Base-by-base conservation (phyloP, 2,797 vertebrate species). In the Carapus acus region DNA sequence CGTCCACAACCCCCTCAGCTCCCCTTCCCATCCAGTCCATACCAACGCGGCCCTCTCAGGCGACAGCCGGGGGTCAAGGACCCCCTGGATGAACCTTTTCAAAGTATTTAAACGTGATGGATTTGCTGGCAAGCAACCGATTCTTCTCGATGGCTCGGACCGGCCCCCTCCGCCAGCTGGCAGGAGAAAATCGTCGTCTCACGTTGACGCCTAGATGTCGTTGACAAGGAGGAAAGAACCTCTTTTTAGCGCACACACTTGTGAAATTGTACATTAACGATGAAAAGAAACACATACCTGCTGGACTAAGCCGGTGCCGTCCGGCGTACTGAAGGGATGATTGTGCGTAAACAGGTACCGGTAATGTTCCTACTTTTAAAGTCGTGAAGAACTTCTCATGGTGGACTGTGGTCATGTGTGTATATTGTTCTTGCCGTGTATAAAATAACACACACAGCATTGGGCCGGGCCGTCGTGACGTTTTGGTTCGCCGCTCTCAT, bases 371-470 rank as follows among this genome's bases (percentile, higher is more conserved):
- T 75, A 80, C 85, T 87, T 87, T 83, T 83, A 62, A 85, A 83
- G 83, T 81, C 43, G 76, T 80, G 62, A 82, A 67, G 74, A 85
- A 82, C 76, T 84, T 80, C 80, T 77, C 72, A 78, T 86, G 83
- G 85, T 65, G 81, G 81, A 77, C 79, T 72, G 85, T 88, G 85
- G 77, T 85, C 62, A 79, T 88, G 81, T 88, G 74, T 74, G n/a
- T 83, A n/a, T n/a, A n/a, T 77, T 78, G 84, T 83, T 69, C 9
- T 73, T 69, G 67, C 65, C 40, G 72, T 85, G 53, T 84, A 83
- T 87, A 84, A 81, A 85, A 85, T 87, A 85, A 79, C 84, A 85
- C 84, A 86, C 61, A 50, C 53, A 63, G 51, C 62, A 54, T 71
- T 69, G 74, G 75, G 14, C 67, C 68, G 58, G 19, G 62, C 67